A percentile compares a stretch with the other conserved stretches of the same genome.
Evolutionary conservation across 2,113 vertebrate species (phyloP).

Genomic region (Hyperopisus bebe): DNA sequence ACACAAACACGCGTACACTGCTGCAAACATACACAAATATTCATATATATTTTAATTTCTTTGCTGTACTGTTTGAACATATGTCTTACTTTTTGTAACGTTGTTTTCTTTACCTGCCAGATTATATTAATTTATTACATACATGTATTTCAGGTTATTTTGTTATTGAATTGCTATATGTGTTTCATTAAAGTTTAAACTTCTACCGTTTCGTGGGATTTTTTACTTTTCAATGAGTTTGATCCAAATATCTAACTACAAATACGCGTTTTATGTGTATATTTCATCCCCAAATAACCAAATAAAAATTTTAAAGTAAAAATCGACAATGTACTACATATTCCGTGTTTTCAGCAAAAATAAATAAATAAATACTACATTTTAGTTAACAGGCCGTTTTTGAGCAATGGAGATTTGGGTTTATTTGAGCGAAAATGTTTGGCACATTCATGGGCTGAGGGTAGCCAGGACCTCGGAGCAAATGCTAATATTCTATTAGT

Average conservation of each 20-base stretch:
- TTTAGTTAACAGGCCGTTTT: neutral
- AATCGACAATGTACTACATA: neutral
- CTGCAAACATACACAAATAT: constrained; percentile 50
- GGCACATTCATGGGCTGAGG: constrained; percentile 56
- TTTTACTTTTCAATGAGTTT: constrained; percentile 52
- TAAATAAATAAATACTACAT: neutral
- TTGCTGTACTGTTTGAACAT: constrained; percentile 83
- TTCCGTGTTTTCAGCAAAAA: neutral
- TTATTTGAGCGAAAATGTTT: constrained; percentile 47
- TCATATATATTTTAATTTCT: constrained; percentile 80
- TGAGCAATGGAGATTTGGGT: constrained; percentile 39
- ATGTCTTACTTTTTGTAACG: constrained; percentile 83
- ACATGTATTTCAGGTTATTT: constrained; percentile 86
- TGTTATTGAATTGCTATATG: constrained; percentile 82
- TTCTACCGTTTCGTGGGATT: neutral
- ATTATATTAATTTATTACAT: constrained; percentile 78
- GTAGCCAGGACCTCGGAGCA: constrained; percentile 68
- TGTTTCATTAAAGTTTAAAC: constrained; percentile 89
- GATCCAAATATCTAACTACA: constrained; percentile 9
- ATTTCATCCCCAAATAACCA: neutral
- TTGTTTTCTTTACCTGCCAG: constrained; percentile 78
- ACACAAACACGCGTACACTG: constrained; percentile 52
- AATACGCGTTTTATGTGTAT: neutral
- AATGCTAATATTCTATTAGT: constrained; percentile 82
- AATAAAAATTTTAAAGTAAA: neutral